Evolutionary conservation across 2,113 vertebrate genomes (phyloP).

Genomic region (Mesembrinibis cayennensis): DNA sequence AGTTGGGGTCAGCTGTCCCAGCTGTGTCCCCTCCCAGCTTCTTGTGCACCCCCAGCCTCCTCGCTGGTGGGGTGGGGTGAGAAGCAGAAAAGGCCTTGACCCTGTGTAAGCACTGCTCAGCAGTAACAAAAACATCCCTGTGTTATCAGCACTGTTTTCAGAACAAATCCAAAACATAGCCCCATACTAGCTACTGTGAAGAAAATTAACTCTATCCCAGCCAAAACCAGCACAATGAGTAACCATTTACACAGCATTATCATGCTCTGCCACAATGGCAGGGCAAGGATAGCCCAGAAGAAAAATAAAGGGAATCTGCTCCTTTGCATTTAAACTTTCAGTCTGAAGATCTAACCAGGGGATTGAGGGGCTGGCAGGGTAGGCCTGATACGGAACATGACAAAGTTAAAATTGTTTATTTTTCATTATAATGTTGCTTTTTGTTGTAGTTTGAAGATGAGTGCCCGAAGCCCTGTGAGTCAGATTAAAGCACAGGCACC

Average conservation of each 20-base stretch:
- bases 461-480: not conserved
- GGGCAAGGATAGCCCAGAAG: not conserved
- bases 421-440: not conserved
- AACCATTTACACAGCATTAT: not conserved
- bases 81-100: too few relatives aligned
- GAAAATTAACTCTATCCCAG: too few relatives aligned
- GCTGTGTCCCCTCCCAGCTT: too few relatives aligned
- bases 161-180: too few relatives aligned
- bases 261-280: not conserved
- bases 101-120: too few relatives aligned
- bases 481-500: not conserved
- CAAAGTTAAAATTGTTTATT: not conserved
- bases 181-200: too few relatives aligned
- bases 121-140: too few relatives aligned
- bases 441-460: not conserved
- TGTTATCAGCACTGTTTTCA: too few relatives aligned
- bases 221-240: not conserved
- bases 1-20: too few relatives aligned
- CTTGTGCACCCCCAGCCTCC: too few relatives aligned
- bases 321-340: not conserved
- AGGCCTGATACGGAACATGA: not conserved
- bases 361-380: not conserved
- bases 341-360: not conserved
- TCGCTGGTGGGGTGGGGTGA: too few relatives aligned
- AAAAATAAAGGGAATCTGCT: not conserved